These are phyloP conservation scores for Myripristis jacobus DNA, from an alignment of 2,797 vertebrate species.

Conservation along the genomic window DNA sequence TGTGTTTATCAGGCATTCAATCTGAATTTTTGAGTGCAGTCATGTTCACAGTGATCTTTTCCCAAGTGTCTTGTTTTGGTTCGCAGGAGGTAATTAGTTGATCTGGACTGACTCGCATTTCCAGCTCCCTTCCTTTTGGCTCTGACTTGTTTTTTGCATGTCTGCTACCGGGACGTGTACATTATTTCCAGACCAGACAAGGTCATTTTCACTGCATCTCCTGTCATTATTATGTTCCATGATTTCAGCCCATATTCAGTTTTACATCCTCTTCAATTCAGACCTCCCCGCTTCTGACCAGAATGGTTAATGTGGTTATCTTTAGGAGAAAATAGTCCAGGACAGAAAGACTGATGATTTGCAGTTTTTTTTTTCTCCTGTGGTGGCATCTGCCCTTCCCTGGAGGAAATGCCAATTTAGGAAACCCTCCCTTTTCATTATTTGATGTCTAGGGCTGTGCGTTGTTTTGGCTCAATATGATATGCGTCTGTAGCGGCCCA, in stretches of 20 bases:
- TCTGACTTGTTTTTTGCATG: background rate
- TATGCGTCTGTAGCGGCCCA: slow-evolving; percentile 23
- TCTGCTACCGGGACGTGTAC: slow-evolving; percentile 16
- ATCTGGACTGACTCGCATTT: slow-evolving; percentile 9
- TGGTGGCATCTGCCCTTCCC: slow-evolving; percentile 52
- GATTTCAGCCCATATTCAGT: slow-evolving; percentile 44
- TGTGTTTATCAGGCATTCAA: slow-evolving; percentile 12
- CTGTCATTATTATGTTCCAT: slow-evolving; percentile 52
- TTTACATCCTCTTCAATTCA: slow-evolving; percentile 26
- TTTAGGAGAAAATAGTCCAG: slow-evolving; percentile 50
- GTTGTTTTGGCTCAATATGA: slow-evolving; percentile 43
- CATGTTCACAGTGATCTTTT: background rate
- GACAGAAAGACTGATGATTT: slow-evolving; percentile 43
- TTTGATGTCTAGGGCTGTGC: slow-evolving; percentile 44
- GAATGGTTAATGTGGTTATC: slow-evolving; percentile 67
- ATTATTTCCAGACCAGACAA: slow-evolving; percentile 36
- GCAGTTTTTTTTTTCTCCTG: slow-evolving; percentile 22
- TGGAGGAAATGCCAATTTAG: slow-evolving; percentile 54
- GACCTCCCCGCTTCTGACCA: slow-evolving; percentile 28
- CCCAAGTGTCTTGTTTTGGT: background rate
- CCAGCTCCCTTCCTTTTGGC: background rate
- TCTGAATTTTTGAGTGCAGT: background rate
- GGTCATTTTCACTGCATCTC: slow-evolving; percentile 47
- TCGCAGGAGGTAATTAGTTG: background rate
- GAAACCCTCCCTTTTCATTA: slow-evolving; percentile 69